Evolutionary conservation across 2,113 vertebrate species (phyloP), one percentile per base, ranked within the genome.

Genomic region (Corapipo altera): DNA sequence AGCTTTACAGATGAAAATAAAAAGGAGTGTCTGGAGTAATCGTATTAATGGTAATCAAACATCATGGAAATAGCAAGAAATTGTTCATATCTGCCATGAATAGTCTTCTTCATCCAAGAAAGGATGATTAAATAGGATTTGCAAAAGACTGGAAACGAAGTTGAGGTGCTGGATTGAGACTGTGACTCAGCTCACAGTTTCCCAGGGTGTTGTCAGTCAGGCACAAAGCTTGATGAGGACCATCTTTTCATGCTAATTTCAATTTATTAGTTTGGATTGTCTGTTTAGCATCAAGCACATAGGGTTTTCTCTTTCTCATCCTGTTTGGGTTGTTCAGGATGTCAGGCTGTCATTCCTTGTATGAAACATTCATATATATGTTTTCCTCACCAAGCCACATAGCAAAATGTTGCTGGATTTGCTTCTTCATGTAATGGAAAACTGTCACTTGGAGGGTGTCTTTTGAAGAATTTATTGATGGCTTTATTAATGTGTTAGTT

Each of bases 271-370:
- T 77, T 54, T 74, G 55, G 30, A 16, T 64, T 92, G 46, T 86
- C 54, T 85, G 57, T 72, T 95, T 88, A 78, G 70, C 54, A n/a
- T 85, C 61, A 81, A 78, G 79, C 85, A 37, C 26, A 8, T 43
- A 12, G 15, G 24, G 6, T 37, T 89, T 88, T 86, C 33, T 52
- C 54, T 82, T 65, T 81, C 84, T 43, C 70, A 61, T 92, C 80
- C 89, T 95, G 84, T 82, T 91, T 87, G 93, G 70, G 58, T 32
- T 89, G 70, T 49, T 85, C 43, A 87, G 89, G 93, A 87, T 94
- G 89, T 87, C 87, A 54, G 15, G 52, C 73, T 94, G 83, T 91
- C 87, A 37, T 43, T 77, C 57, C 61, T 61, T 58, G 23, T 75
- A 14, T 27, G 81, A 88, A 89, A n/a, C 30, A 15, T 41, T 75